Evolutionary conservation across 30 jellyfish, hydroid and myxozoan species (phyloP), one percentile per base, ranked within the genome.

Genomic region (Turritopsis dohrnii): DNA sequence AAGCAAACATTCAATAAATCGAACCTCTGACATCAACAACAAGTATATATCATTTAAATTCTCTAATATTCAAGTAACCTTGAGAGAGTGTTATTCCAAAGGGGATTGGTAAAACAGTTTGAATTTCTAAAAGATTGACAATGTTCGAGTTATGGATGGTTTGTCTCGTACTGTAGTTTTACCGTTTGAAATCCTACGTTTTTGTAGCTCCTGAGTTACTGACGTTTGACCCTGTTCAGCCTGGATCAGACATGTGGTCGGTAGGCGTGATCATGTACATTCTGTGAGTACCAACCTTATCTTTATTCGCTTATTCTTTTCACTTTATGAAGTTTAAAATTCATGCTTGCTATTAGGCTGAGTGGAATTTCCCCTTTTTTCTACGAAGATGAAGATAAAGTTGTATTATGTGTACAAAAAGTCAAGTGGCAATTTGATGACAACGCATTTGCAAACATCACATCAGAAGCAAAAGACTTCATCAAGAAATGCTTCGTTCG

Each of bases 191-290:
- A n/a, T n/a, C n/a, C n/a, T n/a, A n/a, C n/a, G n/a, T 77, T 21
- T 22, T 94, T 84, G 54, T 75, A 88, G 99, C 99, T 26, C 99
- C 99, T 22, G 99, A 94, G 84, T 66, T 94, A 85, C 81, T 94
- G 86, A 76, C 65, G 26, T 94, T 94, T 81, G 99, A 94, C 19
- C 99, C 99, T 41, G 96, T 88, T n/a, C 83, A 85, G 60, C 99
- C 99, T 28, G 97, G 94, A 18, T 94, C 99, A 1, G 99, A 94
- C 92, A 94, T 89, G 99, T 94, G 99, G 99, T 80, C 96, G 71
- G 91, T 94, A 20, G 99, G 94, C 26, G 94, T 94, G 75, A 88
- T 94, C 71, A 94, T 81, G 81, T 94, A 94, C 81, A 89, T 89
- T 66, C 65, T 94, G 99, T 94, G 71, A 88, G 99, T 88, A 19